A percentile compares a stretch with the other conserved stretches of the same genome.
Evolutionary conservation across 2,888 invertebrate genomes (phyloP).

Genomic region (Geophilus truncorum): DNA sequence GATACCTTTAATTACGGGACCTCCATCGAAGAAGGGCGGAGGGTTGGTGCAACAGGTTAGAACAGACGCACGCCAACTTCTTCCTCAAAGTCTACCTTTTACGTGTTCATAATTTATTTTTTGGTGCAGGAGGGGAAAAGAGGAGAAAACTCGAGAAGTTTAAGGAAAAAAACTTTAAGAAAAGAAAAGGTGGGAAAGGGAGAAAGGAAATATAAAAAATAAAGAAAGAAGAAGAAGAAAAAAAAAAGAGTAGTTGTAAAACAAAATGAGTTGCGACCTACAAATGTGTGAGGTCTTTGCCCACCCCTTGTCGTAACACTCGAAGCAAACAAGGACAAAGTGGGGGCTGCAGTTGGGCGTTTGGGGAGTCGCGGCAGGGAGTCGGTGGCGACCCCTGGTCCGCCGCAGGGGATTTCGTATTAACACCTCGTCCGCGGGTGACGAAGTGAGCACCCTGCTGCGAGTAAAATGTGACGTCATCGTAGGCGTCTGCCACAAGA

Average conservation of each 20-base stretch:
- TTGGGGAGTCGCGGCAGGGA: constrained; percentile 18
- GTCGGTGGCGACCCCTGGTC: constrained; percentile 18
- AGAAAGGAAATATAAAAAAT: not conserved
- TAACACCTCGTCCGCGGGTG: constrained; percentile 27
- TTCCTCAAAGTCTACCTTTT: not conserved
- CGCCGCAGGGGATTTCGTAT: constrained; percentile 25
- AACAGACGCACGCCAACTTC: constrained; percentile 8
- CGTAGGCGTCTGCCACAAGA: not conserved
- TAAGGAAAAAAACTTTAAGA: not conserved
- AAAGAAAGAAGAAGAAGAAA: not conserved
- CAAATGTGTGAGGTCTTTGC: constrained; percentile 18
- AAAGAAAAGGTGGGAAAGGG: not conserved
- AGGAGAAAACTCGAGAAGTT: not conserved
- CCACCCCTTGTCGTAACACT: constrained; percentile 21
- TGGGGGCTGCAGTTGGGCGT: constrained; percentile 14
- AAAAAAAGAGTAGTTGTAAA: not conserved
- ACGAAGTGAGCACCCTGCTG: constrained; percentile 27
- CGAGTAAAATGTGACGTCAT: not conserved
- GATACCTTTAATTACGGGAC: constrained; percentile 35
- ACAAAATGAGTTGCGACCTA: not conserved
- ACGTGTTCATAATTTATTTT: not conserved
- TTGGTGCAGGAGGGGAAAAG: not conserved
- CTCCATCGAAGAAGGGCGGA: constrained; percentile 30
- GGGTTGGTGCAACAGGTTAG: constrained; percentile 6
- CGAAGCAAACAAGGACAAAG: constrained; percentile 16